Base-by-base conservation (phyloP, 1,140 invertebrate species). In the Cherax quadricarinatus region DNA sequence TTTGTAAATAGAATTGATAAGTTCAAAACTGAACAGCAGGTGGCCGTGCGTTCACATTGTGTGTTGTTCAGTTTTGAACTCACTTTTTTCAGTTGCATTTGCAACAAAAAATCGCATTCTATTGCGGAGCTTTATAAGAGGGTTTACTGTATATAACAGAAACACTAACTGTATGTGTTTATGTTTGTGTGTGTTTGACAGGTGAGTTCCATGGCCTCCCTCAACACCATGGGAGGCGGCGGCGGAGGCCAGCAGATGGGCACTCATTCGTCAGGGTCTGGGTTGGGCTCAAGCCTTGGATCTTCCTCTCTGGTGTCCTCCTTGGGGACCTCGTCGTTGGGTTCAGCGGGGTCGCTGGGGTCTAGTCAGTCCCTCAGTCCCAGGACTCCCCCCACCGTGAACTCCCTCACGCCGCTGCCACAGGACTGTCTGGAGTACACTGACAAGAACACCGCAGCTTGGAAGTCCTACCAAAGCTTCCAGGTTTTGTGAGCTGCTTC, bases 381-480 rank as follows among this genome's bases (percentile, higher is more conserved):
- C 16, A 62, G 94, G 73, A 93, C 93, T 41, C 93, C 94, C 9
- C 87, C 91, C 24, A 82, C 91, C 10, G 80, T 88, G 51, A 92
- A 92, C 86, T 90, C 86, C 84, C 93, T 94, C 73, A 94, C 94
- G 12, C 91, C 91, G 79, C 86, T 93, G 51, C 92, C 94, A 24
- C 79, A 89, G 21, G 93, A 94, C 93, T 94, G 94, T 80, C 91
- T 94, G 21, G 93, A 94, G 79, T 94, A 94, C 87, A 53, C 78
- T 14, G 93, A 94, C 60, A 93, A 94, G 66, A 88, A 86, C 79
- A 66, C 94, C 7, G 91, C 93, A 4, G 83, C 93, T 0, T 94
- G 94, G 94, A 94, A 94, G 86, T 88, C 86, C 41, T 94, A 94
- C 92, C 94, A 94, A 89, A 94, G 94, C 24, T 94, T 94, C 92